Conservation (phyloP, 1,140 invertebrate genomes). For the Hetaerina americana region DNA sequence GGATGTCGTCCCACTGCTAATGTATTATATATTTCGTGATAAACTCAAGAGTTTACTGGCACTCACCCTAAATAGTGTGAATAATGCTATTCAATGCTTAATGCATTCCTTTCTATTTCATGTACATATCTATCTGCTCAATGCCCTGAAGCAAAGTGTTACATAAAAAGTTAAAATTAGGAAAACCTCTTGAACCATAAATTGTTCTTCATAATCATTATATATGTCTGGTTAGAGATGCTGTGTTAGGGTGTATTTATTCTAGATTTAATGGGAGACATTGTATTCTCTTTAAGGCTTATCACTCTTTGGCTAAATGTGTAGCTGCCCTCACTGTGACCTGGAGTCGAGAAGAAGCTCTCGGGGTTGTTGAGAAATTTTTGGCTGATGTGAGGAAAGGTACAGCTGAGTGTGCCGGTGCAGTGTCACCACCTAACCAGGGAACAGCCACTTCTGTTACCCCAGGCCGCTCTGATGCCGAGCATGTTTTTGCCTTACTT, state of each 20-base stretch:
- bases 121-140: too few relatives aligned
- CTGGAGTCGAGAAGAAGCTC: slow-evolving; percentile 49
- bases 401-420: background rate
- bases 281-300: too few relatives aligned
- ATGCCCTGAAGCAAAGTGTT: too few relatives aligned
- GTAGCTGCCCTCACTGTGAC: slow-evolving; percentile 81
- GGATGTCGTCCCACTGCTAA: too few relatives aligned
- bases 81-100: too few relatives aligned
- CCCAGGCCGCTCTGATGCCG: slow-evolving; percentile 52
- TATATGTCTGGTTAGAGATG: slow-evolving; percentile 13
- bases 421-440: background rate
- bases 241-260: background rate
- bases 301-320: slow-evolving; percentile 87
- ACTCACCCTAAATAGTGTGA: too few relatives aligned
- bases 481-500: slow-evolving; percentile 82
- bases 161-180: too few relatives aligned
- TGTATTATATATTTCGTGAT: too few relatives aligned
- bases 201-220: slow-evolving; percentile 22
- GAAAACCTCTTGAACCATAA: too few relatives aligned
- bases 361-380: slow-evolving; percentile 73
- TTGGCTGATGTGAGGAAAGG: slow-evolving; percentile 62
- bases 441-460: slow-evolving; percentile 8
- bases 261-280: too few relatives aligned
- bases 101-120: too few relatives aligned
- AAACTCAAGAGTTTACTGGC: too few relatives aligned